Percentiles rank a stretch among this genome's conserved stretches.
phyloP scores from a whole-genome alignment of 2,888 invertebrate species.

The Acleris emargana region DNA sequence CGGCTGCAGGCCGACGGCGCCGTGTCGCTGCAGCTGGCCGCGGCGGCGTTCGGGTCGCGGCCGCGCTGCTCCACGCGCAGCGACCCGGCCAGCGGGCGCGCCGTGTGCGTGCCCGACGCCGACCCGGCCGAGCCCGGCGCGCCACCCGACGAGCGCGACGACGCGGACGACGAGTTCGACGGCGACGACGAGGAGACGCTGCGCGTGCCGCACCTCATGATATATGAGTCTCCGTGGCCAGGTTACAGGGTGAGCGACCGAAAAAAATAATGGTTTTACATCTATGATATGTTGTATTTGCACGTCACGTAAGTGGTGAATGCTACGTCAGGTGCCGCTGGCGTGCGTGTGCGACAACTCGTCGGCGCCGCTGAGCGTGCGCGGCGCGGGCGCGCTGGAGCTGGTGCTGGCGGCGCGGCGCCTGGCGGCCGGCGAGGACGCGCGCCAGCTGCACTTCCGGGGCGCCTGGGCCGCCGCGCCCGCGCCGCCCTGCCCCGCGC shows the following conservation, averaged over 20 bases:
- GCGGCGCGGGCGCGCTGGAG: slow-evolving; percentile 84
- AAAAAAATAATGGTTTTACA: too few relatives aligned
- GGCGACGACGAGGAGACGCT: slow-evolving; percentile 68
- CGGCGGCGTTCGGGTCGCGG: slow-evolving; percentile 87
- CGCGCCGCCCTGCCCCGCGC: slow-evolving; percentile 50
- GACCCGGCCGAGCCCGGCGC: slow-evolving; percentile 43
- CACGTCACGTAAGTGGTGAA: neutral
- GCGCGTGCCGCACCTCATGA: slow-evolving; percentile 79
- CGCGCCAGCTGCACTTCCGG: slow-evolving; percentile 90
- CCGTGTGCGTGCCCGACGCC: slow-evolving; percentile 58
- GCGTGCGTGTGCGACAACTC: slow-evolving; percentile 92
- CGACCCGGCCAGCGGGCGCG: slow-evolving; percentile 89
- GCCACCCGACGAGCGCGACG: slow-evolving; percentile 46
- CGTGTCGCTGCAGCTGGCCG: slow-evolving; percentile 86
- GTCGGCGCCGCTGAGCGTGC: slow-evolving; percentile 59
- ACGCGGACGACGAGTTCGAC: slow-evolving; percentile 46
- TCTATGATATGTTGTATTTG: too few relatives aligned
- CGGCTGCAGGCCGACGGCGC: slow-evolving; percentile 89
- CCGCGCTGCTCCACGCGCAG: slow-evolving; percentile 87
- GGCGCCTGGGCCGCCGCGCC: slow-evolving; percentile 77
- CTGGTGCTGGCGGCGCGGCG: slow-evolving; percentile 89
- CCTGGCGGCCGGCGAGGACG: slow-evolving; percentile 91
- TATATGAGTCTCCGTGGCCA: slow-evolving; percentile 89
- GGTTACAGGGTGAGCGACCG: slow-evolving; percentile 79
- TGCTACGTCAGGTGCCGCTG: slow-evolving; percentile 79